Base-by-base conservation (phyloP, 2,888 invertebrate species). In the Sinohyriopsis cumingii region DNA sequence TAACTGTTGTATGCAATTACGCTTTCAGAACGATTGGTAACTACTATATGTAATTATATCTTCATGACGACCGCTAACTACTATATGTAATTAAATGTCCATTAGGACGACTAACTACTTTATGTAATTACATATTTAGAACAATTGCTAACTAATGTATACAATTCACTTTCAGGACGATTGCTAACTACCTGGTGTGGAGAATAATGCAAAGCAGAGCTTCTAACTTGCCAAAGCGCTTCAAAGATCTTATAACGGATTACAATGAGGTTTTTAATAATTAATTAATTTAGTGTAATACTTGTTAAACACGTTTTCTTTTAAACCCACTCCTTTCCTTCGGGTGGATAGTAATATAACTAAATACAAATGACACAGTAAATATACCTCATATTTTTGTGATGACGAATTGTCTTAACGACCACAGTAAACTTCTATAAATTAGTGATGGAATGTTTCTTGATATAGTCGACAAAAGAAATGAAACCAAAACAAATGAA, bases 171-270 rank as follows among this genome's bases (percentile, higher is more conserved):
- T 74, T 45, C 83, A 93, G 94, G 80, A 93, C 92, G 18, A 90
- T 95, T 76, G 94, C 93, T 71, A 93, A 94, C 75, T 94, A 96
- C 89, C 89, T 95, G 62, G 88, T 96, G 62, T 96, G 96, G 96
- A 92, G 95, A 70, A 91, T 92, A 63, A 90, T 91, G 55, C 86
- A 95, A 66, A 95, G 95, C 86, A 92, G 96, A 73, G 94, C 95
- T 55, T 95, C 94, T 87, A 95, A 95, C 88, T 91, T 97, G 76
- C 96, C 96, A 79, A 94, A 95, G 84, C 92, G 95, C 22, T 97
- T 96, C 88, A 94, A 95, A 86, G 94, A 94, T 63, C 93, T 94
- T 1, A 95, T 95, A 84, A 95, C 96, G 90, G 93, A 93, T 88
- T 96, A 95, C 69, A 83, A 87, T 68, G 86, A 89, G 79, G 89